Percentiles rank a stretch among this genome's conserved stretches.
These are phyloP conservation scores for Choloepus didactylus DNA, from an alignment of 2,797 vertebrate genomes.

Conservation along the genomic window DNA sequence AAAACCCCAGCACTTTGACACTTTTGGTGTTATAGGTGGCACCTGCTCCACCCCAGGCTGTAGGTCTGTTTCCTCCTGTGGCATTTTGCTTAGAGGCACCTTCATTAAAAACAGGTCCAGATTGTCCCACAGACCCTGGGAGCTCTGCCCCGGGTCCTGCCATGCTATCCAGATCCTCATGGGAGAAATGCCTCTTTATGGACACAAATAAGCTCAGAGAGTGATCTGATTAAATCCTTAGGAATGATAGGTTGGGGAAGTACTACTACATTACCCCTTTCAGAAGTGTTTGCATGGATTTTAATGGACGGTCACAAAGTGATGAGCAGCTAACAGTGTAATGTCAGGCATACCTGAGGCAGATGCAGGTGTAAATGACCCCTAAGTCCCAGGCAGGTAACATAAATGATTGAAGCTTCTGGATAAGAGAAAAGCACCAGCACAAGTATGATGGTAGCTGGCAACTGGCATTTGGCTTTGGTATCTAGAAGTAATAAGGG, in stretches of 20 bases:
- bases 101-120: background rate
- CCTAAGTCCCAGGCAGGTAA: background rate
- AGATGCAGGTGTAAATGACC: conserved; percentile 6
- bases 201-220: background rate
- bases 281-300: conserved; percentile 9
- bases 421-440: background rate
- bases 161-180: background rate
- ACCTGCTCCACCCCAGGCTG: background rate
- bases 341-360: background rate
- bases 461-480: background rate
- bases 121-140: background rate
- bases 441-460: background rate
- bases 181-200: background rate
- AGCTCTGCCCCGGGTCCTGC: background rate
- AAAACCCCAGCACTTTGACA: background rate
- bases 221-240: conserved; percentile 29
- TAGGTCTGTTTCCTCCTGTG: background rate
- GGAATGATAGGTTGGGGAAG: background rate
- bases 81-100: background rate
- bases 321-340: background rate
- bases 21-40: background rate
- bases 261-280: background rate
- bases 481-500: background rate
- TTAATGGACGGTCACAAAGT: background rate
- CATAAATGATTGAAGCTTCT: background rate